Conservation (phyloP, 2,888 invertebrate species). For the Acleris holmiana region DNA sequence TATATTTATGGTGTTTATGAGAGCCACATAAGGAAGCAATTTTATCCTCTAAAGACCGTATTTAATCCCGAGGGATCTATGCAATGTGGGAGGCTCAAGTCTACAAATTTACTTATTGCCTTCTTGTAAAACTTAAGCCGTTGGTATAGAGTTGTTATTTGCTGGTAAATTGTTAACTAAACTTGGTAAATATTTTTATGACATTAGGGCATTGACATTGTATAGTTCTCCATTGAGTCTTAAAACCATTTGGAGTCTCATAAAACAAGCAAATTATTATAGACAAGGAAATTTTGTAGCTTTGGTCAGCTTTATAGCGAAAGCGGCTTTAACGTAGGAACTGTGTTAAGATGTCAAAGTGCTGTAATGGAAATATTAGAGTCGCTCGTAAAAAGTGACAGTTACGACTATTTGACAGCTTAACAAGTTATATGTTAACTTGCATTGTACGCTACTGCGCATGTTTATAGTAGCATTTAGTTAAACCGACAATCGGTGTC, state of each 20-base stretch:
- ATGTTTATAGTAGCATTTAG: too few species aligned
- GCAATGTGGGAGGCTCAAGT: constrained; percentile 50
- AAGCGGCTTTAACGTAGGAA: too few species aligned
- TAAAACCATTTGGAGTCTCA: constrained; percentile 24
- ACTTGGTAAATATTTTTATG: constrained; percentile 28
- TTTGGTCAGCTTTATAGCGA: too few species aligned
- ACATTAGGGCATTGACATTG: constrained; percentile 33
- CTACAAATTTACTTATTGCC: constrained; percentile 23
- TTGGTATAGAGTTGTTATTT: constrained; percentile 17
- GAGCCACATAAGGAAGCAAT: constrained; percentile 47
- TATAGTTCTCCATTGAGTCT: constrained; percentile 2
- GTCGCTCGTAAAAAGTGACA: too few species aligned
- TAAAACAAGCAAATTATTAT: constrained; percentile 16
- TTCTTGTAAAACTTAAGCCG: neutral
- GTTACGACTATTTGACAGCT: too few species aligned
- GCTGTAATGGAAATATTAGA: too few species aligned
- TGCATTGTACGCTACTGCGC: too few species aligned
- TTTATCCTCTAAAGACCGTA: constrained; percentile 46
- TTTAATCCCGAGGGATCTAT: constrained; percentile 58
- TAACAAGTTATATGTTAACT: too few species aligned
- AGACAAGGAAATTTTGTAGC: too few species aligned
- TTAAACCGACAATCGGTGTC: too few species aligned
- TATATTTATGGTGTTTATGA: neutral
- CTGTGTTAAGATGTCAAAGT: too few species aligned
- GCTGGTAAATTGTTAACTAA: neutral